A percentile compares a stretch with the other conserved stretches of the same genome.
phyloP scores from a whole-genome alignment of 2,888 invertebrate genomes.

The Coronaproctus castanopsis region DNA sequence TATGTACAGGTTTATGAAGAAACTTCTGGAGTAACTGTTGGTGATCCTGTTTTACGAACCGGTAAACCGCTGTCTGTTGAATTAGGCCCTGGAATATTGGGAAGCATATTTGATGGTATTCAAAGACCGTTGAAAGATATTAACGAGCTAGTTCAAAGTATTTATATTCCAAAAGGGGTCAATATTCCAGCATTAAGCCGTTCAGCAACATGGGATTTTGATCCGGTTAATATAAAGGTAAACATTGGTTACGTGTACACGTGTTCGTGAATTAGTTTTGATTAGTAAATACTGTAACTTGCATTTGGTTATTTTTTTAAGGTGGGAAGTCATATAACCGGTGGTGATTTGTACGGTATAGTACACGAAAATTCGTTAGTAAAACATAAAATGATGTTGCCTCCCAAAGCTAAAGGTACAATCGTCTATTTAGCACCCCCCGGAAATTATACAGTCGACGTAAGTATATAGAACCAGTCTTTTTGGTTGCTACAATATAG shows the following conservation, averaged over 20 bases:
- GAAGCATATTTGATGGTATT: constrained; percentile 99
- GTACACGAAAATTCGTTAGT: constrained; percentile 96
- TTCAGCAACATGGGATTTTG: constrained; percentile 74
- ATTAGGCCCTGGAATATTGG: constrained; percentile 86
- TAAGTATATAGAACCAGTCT: constrained; percentile 34
- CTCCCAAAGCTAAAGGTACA: constrained; percentile 87
- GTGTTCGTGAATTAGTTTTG: too few species aligned
- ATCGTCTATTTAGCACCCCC: constrained; percentile 83
- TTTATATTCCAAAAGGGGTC: constrained; percentile 98
- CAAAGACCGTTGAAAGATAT: constrained; percentile 97
- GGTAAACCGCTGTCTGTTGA: constrained; percentile 98
- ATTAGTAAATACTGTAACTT: too few species aligned
- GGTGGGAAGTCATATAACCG: constrained; percentile 93
- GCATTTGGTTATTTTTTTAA: constrained; percentile 26
- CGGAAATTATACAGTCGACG: constrained; percentile 83
- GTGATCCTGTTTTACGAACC: constrained; percentile 93
- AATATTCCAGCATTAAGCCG: constrained; percentile 80
- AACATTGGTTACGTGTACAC: too few species aligned
- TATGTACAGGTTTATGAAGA: constrained; percentile 74
- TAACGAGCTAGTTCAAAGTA: constrained; percentile 75
- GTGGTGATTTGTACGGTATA: constrained; percentile 88
- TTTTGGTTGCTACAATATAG: not conserved
- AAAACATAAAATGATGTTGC: constrained; percentile 88
- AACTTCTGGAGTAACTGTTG: constrained; percentile 95
- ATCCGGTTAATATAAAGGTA: constrained; percentile 60